A percentile compares a stretch with the other conserved stretches of the same genome.
Conservation (phyloP, 1,140 invertebrate genomes). For the Microplitis mediator region DNA sequence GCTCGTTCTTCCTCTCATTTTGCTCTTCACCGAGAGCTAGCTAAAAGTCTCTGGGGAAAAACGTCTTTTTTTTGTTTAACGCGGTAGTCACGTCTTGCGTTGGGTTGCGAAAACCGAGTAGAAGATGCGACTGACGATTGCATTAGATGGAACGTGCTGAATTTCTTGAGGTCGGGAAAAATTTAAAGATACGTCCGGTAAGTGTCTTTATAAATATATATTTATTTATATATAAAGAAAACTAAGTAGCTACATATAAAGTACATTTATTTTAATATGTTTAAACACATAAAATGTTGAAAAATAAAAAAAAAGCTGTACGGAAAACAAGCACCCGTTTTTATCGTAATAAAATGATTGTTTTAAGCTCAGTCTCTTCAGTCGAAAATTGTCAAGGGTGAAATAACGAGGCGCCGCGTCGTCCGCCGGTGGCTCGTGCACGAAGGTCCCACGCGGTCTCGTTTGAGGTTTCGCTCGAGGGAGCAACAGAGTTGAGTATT, state of each 20-base stretch:
- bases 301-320: not conserved
- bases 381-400: constrained; percentile 32
- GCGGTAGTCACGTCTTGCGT: constrained; percentile 15
- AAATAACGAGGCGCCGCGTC: constrained; percentile 33
- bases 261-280: not conserved
- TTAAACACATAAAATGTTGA: not conserved
- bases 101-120: constrained; percentile 6
- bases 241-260: not conserved
- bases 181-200: not conserved
- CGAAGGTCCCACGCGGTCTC: constrained; percentile 33
- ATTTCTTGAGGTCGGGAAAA: not conserved
- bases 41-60: constrained; percentile 24
- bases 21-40: not conserved
- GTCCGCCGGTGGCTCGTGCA: constrained; percentile 34
- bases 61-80: not conserved
- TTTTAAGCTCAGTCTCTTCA: constrained; percentile 19
- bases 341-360: constrained; percentile 14
- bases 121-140: constrained; percentile 19
- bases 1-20: constrained; percentile 9
- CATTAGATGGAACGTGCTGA: constrained; percentile 20
- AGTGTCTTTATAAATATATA: not conserved
- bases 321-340: not conserved
- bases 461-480: constrained; percentile 36
- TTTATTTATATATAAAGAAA: not conserved
- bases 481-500: constrained; percentile 15